phyloP scores from a whole-genome alignment of 2,888 invertebrate species.

The Aproaerema taeniolella region DNA sequence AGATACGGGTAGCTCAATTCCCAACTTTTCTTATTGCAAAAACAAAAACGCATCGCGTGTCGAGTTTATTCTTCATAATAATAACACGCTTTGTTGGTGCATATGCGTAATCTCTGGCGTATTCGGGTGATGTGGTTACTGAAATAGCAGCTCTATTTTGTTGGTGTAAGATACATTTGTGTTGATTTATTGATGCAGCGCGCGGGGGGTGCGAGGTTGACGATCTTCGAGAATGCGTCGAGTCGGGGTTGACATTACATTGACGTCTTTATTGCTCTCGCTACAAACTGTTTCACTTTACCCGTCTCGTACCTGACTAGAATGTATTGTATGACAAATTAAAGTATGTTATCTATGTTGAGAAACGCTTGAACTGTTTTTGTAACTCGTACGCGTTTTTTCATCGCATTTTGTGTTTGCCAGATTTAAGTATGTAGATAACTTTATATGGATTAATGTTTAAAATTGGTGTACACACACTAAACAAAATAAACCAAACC shows the following conservation, averaged over 20 bases:
- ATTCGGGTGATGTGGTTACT: slow-evolving; percentile 22
- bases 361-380: background rate
- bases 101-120: slow-evolving; percentile 16
- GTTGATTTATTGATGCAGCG: too few relatives aligned
- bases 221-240: slow-evolving; percentile 68
- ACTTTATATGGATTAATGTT: too few relatives aligned
- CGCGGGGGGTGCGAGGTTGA: slow-evolving; percentile 52
- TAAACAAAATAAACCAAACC: too few relatives aligned
- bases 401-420: too few relatives aligned
- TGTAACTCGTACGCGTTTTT: slow-evolving; percentile 2
- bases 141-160: slow-evolving; percentile 38
- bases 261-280: slow-evolving; percentile 57
- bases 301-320: slow-evolving; percentile 14
- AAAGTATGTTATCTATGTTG: slow-evolving; percentile 1
- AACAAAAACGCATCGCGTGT: slow-evolving; percentile 24
- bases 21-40: slow-evolving; percentile 13
- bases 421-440: too few relatives aligned
- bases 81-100: slow-evolving; percentile 6
- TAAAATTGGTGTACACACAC: too few relatives aligned
- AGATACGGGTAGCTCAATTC: too few relatives aligned
- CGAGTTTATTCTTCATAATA: slow-evolving; percentile 12
- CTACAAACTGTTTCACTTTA: slow-evolving; percentile 26
- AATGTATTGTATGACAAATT: slow-evolving; percentile 1
- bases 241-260: slow-evolving; percentile 50
- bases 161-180: too few relatives aligned